Evolutionary conservation across 2,113 vertebrate species (phyloP).

Genomic region (Dissostichus mawsoni): DNA sequence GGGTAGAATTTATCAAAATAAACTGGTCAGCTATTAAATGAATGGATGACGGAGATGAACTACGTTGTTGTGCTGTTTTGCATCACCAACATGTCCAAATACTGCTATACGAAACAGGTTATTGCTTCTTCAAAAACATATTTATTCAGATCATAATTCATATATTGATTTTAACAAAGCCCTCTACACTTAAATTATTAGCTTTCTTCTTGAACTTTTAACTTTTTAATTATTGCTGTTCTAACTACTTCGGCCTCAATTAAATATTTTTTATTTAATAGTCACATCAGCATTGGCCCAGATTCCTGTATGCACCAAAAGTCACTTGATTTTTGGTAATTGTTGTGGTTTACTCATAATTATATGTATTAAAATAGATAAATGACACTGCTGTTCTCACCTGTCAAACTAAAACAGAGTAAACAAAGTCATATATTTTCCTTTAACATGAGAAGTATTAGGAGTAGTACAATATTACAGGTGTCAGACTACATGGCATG

Average conservation of each 20-base stretch:
- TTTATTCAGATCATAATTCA: no score
- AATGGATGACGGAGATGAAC: not conserved
- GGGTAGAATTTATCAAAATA: not conserved
- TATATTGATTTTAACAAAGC: not conserved
- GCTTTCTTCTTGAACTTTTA: not conserved
- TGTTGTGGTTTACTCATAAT: not conserved
- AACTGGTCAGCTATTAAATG: not conserved
- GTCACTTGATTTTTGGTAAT: not conserved
- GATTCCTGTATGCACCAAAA: not conserved
- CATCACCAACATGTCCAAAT: not conserved
- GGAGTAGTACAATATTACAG: not conserved
- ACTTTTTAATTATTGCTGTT: not conserved
- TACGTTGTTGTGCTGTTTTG: not conserved
- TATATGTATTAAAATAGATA: not conserved
- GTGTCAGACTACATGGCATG: not conserved
- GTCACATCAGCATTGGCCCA: not conserved
- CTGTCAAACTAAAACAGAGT: not conserved
- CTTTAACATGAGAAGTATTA: not conserved
- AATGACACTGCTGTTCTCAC: not conserved
- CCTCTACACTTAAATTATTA: not conserved
- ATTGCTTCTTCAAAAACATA: not conserved
- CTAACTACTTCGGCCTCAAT: not conserved
- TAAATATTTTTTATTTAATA: not conserved
- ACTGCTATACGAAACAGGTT: not conserved
- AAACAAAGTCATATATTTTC: not conserved